Conservation (phyloP, 2,888 invertebrate species). For the Timema podura region DNA sequence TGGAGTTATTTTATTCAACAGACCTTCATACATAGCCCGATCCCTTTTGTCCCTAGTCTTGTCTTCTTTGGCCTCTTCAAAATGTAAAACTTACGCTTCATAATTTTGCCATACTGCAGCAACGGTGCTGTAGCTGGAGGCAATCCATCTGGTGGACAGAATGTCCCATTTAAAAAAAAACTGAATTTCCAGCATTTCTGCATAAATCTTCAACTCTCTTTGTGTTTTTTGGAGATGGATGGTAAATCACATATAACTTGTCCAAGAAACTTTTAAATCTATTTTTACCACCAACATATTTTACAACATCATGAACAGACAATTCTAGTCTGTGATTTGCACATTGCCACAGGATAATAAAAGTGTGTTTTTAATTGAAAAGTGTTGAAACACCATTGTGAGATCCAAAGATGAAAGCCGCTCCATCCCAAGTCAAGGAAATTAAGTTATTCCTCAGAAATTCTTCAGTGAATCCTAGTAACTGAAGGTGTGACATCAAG, state of each 20-base stretch:
- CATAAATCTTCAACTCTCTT: neutral
- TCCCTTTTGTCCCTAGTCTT: neutral
- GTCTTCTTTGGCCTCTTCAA: conserved; percentile 3
- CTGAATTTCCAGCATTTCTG: neutral
- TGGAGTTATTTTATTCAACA: neutral
- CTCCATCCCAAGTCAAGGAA: neutral
- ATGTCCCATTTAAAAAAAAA: neutral
- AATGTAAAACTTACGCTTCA: neutral
- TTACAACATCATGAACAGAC: neutral
- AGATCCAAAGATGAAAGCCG: too few species aligned
- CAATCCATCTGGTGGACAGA: neutral
- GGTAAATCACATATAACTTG: neutral
- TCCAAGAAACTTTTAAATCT: conserved; percentile 4
- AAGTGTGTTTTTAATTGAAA: neutral
- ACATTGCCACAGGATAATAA: neutral
- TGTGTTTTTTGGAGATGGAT: neutral
- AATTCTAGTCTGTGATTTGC: neutral
- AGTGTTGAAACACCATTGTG: too few species aligned
- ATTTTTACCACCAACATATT: neutral
- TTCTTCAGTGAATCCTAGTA: neutral
- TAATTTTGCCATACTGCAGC: conserved; percentile 6
- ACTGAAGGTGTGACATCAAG: conserved; percentile 3
- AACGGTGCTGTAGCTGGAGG: neutral
- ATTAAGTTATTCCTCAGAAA: neutral
- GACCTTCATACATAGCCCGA: neutral